A percentile compares a stretch with the other conserved stretches of the same genome.
Evolutionary conservation across 2,888 invertebrate species (phyloP).

Genomic region (Pediacus dermestoides): DNA sequence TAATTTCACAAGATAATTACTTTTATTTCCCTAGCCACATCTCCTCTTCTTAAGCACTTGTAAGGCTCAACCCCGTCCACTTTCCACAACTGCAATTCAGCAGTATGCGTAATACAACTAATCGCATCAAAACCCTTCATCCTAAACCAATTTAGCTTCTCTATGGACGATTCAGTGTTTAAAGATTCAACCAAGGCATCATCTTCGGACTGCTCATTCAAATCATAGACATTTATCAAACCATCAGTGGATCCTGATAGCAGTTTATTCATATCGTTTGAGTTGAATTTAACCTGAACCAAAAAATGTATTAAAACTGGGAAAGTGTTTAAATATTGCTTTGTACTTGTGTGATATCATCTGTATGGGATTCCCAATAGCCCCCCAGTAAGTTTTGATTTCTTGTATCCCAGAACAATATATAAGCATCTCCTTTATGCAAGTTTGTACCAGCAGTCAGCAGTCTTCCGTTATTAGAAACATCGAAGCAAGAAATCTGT

Average conservation of each 20-base stretch:
- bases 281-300: slow-evolving; percentile 67
- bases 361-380: slow-evolving; percentile 80
- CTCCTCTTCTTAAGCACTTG: slow-evolving; percentile 56
- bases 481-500: slow-evolving; percentile 69
- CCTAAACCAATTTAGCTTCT: slow-evolving; percentile 56
- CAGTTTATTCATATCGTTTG: slow-evolving; percentile 60
- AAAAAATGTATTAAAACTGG: slow-evolving; percentile 6
- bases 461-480: slow-evolving; percentile 66
- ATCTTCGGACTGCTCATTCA: slow-evolving; percentile 69
- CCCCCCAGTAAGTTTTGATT: slow-evolving; percentile 64
- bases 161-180: slow-evolving; percentile 76
- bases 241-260: slow-evolving; percentile 81
- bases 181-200: slow-evolving; percentile 74
- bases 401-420: slow-evolving; percentile 79
- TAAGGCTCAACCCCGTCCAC: slow-evolving; percentile 59
- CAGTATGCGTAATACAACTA: slow-evolving; percentile 68
- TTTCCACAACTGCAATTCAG: slow-evolving; percentile 69
- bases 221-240: slow-evolving; percentile 78
- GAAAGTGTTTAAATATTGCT: background rate
- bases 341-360: slow-evolving; percentile 70
- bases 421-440: slow-evolving; percentile 64
- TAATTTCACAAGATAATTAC: slow-evolving; percentile 37
- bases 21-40: slow-evolving; percentile 58
- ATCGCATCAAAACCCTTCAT: slow-evolving; percentile 52
- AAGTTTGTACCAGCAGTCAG: slow-evolving; percentile 74